Evolutionary conservation across 2,113 vertebrate genomes (phyloP).

Genomic region (Hylia prasina): DNA sequence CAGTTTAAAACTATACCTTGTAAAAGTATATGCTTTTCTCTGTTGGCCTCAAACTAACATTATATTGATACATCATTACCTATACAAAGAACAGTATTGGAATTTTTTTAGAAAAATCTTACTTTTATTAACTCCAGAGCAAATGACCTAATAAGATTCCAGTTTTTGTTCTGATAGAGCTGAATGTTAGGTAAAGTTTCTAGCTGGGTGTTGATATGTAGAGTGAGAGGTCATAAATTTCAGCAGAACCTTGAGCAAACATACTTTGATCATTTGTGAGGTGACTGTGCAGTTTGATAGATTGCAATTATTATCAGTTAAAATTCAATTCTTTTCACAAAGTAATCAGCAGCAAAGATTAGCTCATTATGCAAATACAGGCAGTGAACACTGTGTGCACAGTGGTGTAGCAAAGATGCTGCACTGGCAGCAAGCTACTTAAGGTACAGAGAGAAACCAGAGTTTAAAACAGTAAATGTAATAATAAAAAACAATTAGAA

Average conservation of each 20-base stretch:
- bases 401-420: constrained; percentile 18
- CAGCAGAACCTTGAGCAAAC: constrained; percentile 36
- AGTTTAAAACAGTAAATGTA: neutral
- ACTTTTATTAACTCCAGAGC: neutral
- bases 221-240: constrained; percentile 48
- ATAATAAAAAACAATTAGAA: constrained; percentile 31
- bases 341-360: constrained; percentile 63
- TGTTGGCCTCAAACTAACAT: neutral
- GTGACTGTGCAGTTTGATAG: constrained; percentile 40
- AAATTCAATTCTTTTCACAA: constrained; percentile 64
- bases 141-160: neutral
- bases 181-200: neutral
- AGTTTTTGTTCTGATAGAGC: neutral
- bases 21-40: neutral
- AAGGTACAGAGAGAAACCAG: neutral
- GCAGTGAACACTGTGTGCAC: constrained; percentile 23
- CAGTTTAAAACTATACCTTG: neutral
- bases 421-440: neutral
- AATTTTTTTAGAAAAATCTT: neutral
- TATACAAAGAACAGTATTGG: neutral
- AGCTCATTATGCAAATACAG: constrained; percentile 59
- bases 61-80: neutral
- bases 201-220: neutral
- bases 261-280: constrained; percentile 40
- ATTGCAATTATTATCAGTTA: constrained; percentile 69